phyloP scores from a whole-genome alignment of 53 echinoderm and acorn worm genomes.

The Luidia sarsii region DNA sequence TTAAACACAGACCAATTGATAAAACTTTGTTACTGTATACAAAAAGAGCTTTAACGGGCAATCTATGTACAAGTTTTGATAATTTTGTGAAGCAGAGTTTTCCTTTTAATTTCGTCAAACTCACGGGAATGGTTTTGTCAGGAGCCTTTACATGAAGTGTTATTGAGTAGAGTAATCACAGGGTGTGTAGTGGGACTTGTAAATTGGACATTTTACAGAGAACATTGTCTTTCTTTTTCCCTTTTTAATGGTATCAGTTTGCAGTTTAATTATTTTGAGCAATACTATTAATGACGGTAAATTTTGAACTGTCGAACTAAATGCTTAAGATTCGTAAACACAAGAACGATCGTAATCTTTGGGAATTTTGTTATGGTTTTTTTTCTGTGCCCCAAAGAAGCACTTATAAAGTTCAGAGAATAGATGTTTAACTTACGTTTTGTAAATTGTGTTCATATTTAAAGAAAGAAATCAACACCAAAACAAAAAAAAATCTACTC shows the following conservation, averaged over 20 bases:
- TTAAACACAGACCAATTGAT: too few species aligned
- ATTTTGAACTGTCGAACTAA: neutral
- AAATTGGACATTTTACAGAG: slow-evolving; percentile 25
- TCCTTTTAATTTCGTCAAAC: too few species aligned
- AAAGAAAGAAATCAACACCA: neutral
- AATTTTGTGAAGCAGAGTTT: too few species aligned
- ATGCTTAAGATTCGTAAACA: slow-evolving; percentile 13
- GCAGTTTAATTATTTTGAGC: slow-evolving; percentile 21
- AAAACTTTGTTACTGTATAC: too few species aligned
- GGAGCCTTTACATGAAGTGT: neutral
- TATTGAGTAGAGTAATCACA: slow-evolving; percentile 2
- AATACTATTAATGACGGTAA: slow-evolving; percentile 6
- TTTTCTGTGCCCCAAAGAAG: neutral
- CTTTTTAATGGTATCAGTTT: slow-evolving; percentile 7
- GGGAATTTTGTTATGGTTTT: neutral
- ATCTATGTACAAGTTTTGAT: too few species aligned
- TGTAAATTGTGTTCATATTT: slow-evolving; percentile 55
- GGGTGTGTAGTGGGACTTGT: slow-evolving; percentile 39
- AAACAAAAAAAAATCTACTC: slow-evolving; percentile 2
- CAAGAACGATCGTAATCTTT: neutral
- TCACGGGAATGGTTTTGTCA: too few species aligned
- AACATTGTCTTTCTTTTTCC: slow-evolving; percentile 48
- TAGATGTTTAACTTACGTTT: slow-evolving; percentile 38
- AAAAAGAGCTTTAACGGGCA: too few species aligned
- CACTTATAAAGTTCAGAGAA: slow-evolving; percentile 5